Evolutionary conservation across 2,113 vertebrate species (phyloP).

Genomic region (Poeciliopsis turrubarensis): DNA sequence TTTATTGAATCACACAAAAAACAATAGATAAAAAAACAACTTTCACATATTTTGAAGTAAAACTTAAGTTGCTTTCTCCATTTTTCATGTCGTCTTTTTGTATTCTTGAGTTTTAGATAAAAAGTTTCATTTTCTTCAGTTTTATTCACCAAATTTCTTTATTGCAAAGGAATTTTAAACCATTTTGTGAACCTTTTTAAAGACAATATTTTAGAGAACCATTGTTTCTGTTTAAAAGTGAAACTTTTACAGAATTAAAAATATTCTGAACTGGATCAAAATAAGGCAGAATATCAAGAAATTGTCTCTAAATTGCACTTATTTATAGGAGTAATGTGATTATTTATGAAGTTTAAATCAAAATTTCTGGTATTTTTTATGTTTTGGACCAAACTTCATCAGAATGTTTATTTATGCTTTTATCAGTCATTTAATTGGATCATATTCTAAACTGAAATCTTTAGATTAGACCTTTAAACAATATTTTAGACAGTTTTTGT

Average conservation of each 20-base stretch:
- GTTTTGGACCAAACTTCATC: neutral
- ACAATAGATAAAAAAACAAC: neutral
- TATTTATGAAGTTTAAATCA: no score
- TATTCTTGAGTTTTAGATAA: no score
- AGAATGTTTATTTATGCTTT: neutral
- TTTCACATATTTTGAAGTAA: neutral
- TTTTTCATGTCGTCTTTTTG: slow-evolving; percentile 5
- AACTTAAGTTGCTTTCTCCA: neutral
- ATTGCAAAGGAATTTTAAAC: no score
- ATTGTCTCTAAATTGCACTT: no score
- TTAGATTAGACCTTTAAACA: slow-evolving; percentile 51
- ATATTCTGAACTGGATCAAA: slow-evolving; percentile 2
- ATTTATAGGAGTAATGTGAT: no score
- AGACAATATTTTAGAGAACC: no score
- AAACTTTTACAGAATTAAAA: slow-evolving; percentile 81
- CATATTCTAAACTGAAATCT: slow-evolving; percentile 75
- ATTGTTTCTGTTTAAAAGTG: slow-evolving; percentile 58
- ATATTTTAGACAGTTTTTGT: no score
- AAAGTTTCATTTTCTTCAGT: no score
- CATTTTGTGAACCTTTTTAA: no score
- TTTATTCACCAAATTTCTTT: no score
- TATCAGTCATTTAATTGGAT: slow-evolving; percentile 18
- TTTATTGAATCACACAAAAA: slow-evolving; percentile 43
- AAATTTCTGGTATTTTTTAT: no score
- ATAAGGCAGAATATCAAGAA: no score